phyloP scores from a whole-genome alignment of 2,888 invertebrate species.

The Rhorus exstirpatorius region DNA sequence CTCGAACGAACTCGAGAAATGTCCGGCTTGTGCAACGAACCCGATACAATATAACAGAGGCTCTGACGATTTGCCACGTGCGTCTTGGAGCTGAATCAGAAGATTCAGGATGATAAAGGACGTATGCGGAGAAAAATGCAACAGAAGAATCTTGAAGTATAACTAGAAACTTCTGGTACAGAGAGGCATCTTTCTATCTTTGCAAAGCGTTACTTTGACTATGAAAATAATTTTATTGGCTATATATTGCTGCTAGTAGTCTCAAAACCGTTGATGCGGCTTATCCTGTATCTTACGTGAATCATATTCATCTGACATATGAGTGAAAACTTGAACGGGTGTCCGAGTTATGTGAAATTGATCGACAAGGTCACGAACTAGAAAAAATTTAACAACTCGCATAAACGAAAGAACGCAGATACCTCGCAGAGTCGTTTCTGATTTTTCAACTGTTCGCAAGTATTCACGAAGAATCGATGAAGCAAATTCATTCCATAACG shows the following conservation, averaged over 20 bases:
- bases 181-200: neutral
- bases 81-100: neutral
- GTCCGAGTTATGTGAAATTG: too few relatives aligned
- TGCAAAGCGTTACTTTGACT: neutral
- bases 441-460: too few relatives aligned
- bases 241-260: neutral
- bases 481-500: too few relatives aligned
- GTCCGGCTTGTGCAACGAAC: constrained; percentile 24
- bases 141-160: neutral
- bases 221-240: neutral
- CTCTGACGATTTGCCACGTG: constrained; percentile 35
- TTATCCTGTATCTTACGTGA: too few relatives aligned
- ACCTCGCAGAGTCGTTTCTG: too few relatives aligned
- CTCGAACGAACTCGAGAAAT: constrained; percentile 41
- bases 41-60: neutral
- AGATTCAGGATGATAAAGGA: neutral
- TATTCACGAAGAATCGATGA: too few relatives aligned
- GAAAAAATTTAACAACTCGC: too few relatives aligned
- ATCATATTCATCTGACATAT: too few relatives aligned
- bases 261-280: neutral
- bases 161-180: neutral
- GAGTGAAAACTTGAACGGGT: too few relatives aligned
- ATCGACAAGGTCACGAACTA: too few relatives aligned
- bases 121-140: neutral
- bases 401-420: too few relatives aligned